A percentile compares a stretch with the other conserved stretches of the same genome.
Conservation (phyloP, 2,113 vertebrate species). For the Cisticola juncidis region DNA sequence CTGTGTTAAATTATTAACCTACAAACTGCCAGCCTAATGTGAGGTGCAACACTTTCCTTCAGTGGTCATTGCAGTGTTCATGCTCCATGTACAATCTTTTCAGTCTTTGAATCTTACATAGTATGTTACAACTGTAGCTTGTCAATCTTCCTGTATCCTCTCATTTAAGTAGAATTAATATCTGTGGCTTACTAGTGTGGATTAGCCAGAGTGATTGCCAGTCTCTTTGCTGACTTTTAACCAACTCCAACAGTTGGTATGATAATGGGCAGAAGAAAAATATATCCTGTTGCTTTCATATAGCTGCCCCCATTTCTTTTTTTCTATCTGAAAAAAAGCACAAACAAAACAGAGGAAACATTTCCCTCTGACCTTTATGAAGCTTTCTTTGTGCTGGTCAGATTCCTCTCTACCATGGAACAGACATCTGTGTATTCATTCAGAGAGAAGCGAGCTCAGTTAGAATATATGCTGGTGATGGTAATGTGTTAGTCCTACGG, state of each 20-base stretch:
- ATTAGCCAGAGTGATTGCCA: background rate
- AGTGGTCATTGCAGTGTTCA: background rate
- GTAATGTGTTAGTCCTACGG: background rate
- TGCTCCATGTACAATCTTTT: background rate
- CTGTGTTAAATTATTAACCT: background rate
- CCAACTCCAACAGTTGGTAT: background rate
- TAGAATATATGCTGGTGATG: background rate
- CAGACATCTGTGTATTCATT: background rate
- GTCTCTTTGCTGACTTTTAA: background rate
- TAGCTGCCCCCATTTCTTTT: background rate
- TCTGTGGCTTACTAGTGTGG: background rate
- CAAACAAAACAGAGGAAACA: background rate
- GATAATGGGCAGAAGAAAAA: background rate
- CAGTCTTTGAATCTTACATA: background rate
- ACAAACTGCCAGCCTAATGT: background rate
- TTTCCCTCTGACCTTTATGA: background rate
- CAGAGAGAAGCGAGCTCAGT: background rate
- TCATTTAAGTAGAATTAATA: background rate
- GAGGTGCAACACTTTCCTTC: background rate
- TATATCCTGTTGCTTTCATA: background rate
- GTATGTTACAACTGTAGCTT: background rate
- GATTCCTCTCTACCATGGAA: background rate
- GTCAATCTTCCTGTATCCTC: background rate
- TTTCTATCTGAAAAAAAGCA: background rate
- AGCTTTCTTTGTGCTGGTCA: background rate